phyloP scores from a whole-genome alignment of 2,888 invertebrate species.

The Zygothrica quintamaculata region DNA sequence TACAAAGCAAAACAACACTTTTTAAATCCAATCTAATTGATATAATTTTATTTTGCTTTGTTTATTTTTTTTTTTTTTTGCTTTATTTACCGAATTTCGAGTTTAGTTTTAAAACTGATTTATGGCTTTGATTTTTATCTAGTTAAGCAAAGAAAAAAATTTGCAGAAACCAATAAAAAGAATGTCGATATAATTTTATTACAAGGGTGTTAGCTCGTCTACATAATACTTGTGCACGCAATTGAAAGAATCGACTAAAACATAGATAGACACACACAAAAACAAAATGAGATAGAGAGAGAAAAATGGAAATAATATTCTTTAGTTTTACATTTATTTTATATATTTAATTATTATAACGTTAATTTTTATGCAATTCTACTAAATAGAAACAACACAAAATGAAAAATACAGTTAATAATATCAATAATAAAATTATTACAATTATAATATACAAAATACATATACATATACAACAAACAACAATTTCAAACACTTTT shows the following conservation, averaged over 20 bases:
- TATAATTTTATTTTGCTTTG: conserved; percentile 30
- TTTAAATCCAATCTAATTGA: conserved; percentile 30
- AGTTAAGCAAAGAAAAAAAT: conserved; percentile 28
- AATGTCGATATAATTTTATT: conserved; percentile 76
- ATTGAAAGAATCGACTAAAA: no score
- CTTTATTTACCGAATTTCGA: conserved; percentile 30
- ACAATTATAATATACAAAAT: no score
- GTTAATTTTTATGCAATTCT: conserved; percentile 73
- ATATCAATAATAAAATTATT: conserved; percentile 49
- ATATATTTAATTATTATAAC: conserved; percentile 66
- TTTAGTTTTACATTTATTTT: conserved; percentile 58
- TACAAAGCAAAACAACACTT: conserved; percentile 23
- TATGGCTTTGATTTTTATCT: conserved; percentile 43
- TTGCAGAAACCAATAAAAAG: conserved; percentile 52
- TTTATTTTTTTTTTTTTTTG: conserved; percentile 31
- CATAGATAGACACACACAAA: conserved; percentile 3
- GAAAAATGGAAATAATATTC: conserved; percentile 31
- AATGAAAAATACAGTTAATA: conserved; percentile 74
- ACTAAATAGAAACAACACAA: conserved; percentile 69
- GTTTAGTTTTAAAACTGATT: conserved; percentile 1
- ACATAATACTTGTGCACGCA: conserved; percentile 4
- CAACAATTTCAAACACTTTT: conserved; percentile 41
- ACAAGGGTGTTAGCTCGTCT: conserved; percentile 34
- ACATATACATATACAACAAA: no score
- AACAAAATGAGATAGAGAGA: conserved; percentile 4